A percentile compares a stretch with the other conserved stretches of the same genome.
Conservation (phyloP, 2,888 invertebrate genomes). For the Coelinius sp. region DNA sequence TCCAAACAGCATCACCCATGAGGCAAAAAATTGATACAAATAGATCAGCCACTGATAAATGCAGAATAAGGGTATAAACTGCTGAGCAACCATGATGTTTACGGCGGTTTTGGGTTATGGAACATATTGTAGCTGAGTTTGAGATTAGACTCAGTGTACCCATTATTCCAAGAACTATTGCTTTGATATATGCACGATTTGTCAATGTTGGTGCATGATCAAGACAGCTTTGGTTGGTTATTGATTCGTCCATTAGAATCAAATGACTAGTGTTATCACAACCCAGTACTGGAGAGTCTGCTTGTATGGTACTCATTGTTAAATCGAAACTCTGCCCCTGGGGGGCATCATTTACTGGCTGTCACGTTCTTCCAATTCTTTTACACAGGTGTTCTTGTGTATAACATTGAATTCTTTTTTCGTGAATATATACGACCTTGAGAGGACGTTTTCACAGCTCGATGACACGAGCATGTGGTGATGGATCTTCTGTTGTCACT, state of each 20-base stretch:
- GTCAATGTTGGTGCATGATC: slow-evolving; percentile 81
- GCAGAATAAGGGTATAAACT: slow-evolving; percentile 84
- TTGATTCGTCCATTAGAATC: slow-evolving; percentile 23
- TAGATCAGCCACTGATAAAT: slow-evolving; percentile 86
- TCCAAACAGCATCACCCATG: slow-evolving; percentile 86
- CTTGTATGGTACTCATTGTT: not conserved
- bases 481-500: not conserved
- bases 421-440: not conserved
- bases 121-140: slow-evolving; percentile 83
- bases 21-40: slow-evolving; percentile 87
- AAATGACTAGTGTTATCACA: not conserved
- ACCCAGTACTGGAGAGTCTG: not conserved
- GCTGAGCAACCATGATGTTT: slow-evolving; percentile 79
- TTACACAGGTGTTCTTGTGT: not conserved
- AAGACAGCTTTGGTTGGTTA: slow-evolving; percentile 67
- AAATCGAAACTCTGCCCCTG: not conserved
- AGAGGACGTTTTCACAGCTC: not conserved
- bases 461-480: not conserved
- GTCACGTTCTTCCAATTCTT: not conserved
- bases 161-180: slow-evolving; percentile 79
- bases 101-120: slow-evolving; percentile 78
- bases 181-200: slow-evolving; percentile 76
- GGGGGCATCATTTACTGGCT: not conserved
- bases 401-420: not conserved
- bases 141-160: slow-evolving; percentile 82